Percentiles rank a stretch among this genome's conserved stretches.
Evolutionary conservation across 2,888 invertebrate genomes (phyloP).

Genomic region (Melipona beecheii): DNA sequence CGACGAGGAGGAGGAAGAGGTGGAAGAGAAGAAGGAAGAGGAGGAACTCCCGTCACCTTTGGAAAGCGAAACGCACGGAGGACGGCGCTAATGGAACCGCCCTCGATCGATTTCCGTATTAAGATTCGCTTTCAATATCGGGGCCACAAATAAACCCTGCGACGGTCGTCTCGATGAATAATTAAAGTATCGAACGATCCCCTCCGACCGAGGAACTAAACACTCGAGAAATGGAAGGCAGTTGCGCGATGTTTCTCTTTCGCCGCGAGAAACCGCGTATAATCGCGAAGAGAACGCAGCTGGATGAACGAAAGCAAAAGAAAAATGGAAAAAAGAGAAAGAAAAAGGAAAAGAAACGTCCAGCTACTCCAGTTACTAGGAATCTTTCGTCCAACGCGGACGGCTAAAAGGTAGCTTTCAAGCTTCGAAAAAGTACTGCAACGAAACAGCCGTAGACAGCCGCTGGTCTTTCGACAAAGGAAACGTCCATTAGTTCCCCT

Average conservation of each 20-base stretch:
- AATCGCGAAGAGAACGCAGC: constrained; percentile 9
- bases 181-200: constrained; percentile 18
- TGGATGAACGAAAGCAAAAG: not conserved
- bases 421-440: constrained; percentile 33
- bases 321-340: too few species aligned
- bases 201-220: not conserved
- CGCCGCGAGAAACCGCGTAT: not conserved
- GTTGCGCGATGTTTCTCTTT: not conserved
- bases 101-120: constrained; percentile 36
- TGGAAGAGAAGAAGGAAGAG: not conserved
- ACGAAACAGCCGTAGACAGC: constrained; percentile 20
- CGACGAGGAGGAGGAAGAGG: too few species aligned
- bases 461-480: constrained; percentile 46
- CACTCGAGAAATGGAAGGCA: not conserved
- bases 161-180: constrained; percentile 20
- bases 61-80: constrained; percentile 1
- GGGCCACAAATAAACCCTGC: not conserved
- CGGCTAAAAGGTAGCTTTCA: constrained; percentile 54
- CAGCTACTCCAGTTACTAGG: constrained; percentile 25
- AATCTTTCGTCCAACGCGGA: constrained; percentile 22
- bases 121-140: constrained; percentile 16
- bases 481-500: constrained; percentile 57
- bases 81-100: constrained; percentile 25
- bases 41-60: not conserved
- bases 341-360: not conserved